Percentiles rank a stretch among this genome's conserved stretches.
Evolutionary conservation across 2,113 vertebrate genomes (phyloP).

Genomic region (Boleophthalmus pectinirostris): DNA sequence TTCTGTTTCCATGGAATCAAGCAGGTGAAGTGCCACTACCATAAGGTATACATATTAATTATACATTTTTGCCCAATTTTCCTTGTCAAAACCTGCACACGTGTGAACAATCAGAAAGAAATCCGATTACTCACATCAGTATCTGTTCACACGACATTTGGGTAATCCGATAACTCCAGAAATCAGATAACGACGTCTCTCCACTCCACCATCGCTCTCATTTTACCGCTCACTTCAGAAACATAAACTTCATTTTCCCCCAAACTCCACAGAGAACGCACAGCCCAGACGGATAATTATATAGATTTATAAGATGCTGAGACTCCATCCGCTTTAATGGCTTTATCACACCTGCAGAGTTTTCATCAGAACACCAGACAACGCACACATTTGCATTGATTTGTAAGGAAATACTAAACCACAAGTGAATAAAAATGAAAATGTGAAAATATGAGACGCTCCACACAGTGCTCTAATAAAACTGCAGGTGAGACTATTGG

Average conservation of each 20-base stretch:
- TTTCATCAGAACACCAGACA: neutral
- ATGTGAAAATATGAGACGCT: neutral
- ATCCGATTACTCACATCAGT: too few species aligned
- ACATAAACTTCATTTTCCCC: constrained; percentile 41
- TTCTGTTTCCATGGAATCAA: too few species aligned
- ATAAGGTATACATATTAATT: too few species aligned
- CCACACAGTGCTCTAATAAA: neutral
- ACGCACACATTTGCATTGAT: neutral
- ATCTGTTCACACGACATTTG: too few species aligned
- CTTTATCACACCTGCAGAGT: neutral
- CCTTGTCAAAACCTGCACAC: too few species aligned
- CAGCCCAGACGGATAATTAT: constrained; percentile 35
- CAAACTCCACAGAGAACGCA: constrained; percentile 11
- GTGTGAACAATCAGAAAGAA: too few species aligned
- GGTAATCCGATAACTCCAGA: too few species aligned
- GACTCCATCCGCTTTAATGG: neutral
- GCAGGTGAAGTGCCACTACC: too few species aligned
- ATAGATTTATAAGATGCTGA: constrained; percentile 31
- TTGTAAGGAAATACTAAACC: neutral
- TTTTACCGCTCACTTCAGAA: constrained; percentile 29
- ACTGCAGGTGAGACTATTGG: neutral
- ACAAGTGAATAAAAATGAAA: neutral
- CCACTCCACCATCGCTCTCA: constrained; percentile 39
- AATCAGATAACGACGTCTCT: constrained; percentile 2
- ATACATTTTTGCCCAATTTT: too few species aligned